A percentile compares a stretch with the other conserved stretches of the same genome.
phyloP scores from a whole-genome alignment of 1,140 invertebrate genomes.

The Cryptotermes secundus region DNA sequence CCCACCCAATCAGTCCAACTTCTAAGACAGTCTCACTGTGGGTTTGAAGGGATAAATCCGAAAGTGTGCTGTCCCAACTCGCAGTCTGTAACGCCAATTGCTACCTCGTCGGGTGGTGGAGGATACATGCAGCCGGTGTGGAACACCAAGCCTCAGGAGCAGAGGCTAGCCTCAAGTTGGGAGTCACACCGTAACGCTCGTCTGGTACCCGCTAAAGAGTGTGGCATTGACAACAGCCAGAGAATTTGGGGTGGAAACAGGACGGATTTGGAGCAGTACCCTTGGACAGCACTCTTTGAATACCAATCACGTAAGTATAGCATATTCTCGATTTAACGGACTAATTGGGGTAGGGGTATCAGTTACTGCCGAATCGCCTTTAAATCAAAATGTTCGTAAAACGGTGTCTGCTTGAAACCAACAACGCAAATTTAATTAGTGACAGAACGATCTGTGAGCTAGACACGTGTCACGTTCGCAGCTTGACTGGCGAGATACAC shows the following conservation, averaged over 20 bases:
- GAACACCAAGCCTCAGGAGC: not conserved
- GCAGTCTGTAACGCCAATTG: no score
- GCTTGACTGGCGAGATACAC: no score
- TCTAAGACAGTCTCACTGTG: conserved; percentile 52
- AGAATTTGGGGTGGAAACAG: conserved; percentile 48
- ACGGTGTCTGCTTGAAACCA: no score
- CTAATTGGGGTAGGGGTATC: no score
- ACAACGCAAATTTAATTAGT: no score
- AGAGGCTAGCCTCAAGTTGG: not conserved
- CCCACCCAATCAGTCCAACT: not conserved
- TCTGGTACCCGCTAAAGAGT: not conserved
- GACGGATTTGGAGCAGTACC: conserved; percentile 50
- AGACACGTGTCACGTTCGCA: no score
- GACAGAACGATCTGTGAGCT: no score
- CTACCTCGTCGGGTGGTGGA: not conserved
- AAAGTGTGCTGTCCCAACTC: conserved; percentile 55
- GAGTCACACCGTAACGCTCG: not conserved
- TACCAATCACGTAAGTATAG: conserved; percentile 48
- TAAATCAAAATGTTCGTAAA: no score
- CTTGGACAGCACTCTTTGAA: conserved; percentile 55
- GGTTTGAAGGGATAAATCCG: conserved; percentile 51
- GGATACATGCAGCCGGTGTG: no score
- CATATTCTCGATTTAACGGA: no score
- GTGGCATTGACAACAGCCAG: not conserved
- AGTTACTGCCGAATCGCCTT: no score